Evolutionary conservation across 2,888 invertebrate genomes (phyloP).

Genomic region (Brachyptera risi): DNA sequence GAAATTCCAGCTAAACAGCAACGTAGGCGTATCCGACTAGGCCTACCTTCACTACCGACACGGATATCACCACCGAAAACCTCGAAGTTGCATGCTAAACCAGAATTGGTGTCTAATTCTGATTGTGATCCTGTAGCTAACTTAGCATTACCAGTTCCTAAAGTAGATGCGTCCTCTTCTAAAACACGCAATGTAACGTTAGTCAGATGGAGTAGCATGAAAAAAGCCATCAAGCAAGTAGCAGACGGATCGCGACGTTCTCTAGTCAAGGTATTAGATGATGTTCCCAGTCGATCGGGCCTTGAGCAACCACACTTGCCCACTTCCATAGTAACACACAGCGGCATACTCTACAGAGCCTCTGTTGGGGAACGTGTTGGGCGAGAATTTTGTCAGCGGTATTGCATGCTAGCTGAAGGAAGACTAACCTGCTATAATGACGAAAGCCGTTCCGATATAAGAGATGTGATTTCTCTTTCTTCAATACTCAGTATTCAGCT

Average conservation of each 20-base stretch:
- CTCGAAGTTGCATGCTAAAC: too few relatives aligned
- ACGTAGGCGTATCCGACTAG: not conserved
- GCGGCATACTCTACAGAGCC: conserved; percentile 56
- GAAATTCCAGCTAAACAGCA: not conserved
- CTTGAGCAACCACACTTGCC: not conserved
- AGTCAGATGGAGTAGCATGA: conserved; percentile 37
- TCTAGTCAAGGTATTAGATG: not conserved
- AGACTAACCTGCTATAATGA: conserved; percentile 71
- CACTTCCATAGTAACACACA: conserved; percentile 38
- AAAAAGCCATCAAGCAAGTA: conserved; percentile 36
- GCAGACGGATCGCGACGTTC: conserved; percentile 38
- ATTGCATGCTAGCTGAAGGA: conserved; percentile 66
- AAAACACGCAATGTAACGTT: conserved; percentile 37
- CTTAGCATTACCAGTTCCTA: conserved; percentile 28
- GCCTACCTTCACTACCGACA: not conserved
- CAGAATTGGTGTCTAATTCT: not conserved
- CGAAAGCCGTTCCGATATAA: conserved; percentile 61
- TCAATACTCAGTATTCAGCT: conserved; percentile 62
- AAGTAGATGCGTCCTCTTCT: conserved; percentile 37
- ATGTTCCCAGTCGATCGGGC: not conserved
- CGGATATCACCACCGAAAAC: not conserved
- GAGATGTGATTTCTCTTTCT: conserved; percentile 66
- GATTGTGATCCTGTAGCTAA: not conserved
- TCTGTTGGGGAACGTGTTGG: conserved; percentile 49
- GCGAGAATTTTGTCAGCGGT: conserved; percentile 70